Percentiles rank a stretch among this genome's conserved stretches.
phyloP scores from a whole-genome alignment of 2,888 invertebrate species.

The Malthinus seriepunctatus region DNA sequence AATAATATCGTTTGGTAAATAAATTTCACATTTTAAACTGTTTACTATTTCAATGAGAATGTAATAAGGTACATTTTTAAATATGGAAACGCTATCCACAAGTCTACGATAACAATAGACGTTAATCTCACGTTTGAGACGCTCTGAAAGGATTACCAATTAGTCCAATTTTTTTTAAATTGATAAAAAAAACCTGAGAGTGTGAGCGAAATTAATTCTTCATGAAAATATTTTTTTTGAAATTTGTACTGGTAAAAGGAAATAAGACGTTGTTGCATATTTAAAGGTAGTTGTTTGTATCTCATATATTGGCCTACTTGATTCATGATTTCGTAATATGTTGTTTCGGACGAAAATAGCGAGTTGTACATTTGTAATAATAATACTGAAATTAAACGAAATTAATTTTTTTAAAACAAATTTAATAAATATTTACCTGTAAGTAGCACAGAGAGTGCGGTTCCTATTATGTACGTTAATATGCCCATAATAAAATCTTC shows the following conservation, averaged over 20 bases:
- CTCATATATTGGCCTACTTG: conserved; percentile 51
- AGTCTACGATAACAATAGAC: conserved; percentile 60
- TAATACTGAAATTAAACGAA: conserved; percentile 41
- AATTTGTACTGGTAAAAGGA: conserved; percentile 52
- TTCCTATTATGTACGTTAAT: conserved; percentile 11
- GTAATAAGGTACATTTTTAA: conserved; percentile 56
- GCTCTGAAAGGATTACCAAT: neutral
- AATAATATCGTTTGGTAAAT: conserved; percentile 64
- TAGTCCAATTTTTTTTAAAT: neutral
- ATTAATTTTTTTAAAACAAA: no score
- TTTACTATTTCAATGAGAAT: conserved; percentile 60
- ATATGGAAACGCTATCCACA: conserved; percentile 60
- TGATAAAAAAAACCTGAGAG: conserved; percentile 12
- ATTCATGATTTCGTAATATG: conserved; percentile 52
- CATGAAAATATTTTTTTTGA: conserved; percentile 51
- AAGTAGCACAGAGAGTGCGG: conserved; percentile 1
- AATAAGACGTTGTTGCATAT: conserved; percentile 48
- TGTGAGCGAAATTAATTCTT: conserved; percentile 43
- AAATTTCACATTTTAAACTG: conserved; percentile 61
- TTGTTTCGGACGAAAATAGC: conserved; percentile 44
- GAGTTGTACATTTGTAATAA: conserved; percentile 42
- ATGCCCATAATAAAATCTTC: conserved; percentile 12
- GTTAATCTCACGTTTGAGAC: conserved; percentile 53
- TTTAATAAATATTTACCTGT: conserved; percentile 4
- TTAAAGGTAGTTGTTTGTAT: conserved; percentile 50